Evolutionary conservation across 2,888 invertebrate species (phyloP), one percentile per base, ranked within the genome.

Genomic region (Selenia dentaria): DNA sequence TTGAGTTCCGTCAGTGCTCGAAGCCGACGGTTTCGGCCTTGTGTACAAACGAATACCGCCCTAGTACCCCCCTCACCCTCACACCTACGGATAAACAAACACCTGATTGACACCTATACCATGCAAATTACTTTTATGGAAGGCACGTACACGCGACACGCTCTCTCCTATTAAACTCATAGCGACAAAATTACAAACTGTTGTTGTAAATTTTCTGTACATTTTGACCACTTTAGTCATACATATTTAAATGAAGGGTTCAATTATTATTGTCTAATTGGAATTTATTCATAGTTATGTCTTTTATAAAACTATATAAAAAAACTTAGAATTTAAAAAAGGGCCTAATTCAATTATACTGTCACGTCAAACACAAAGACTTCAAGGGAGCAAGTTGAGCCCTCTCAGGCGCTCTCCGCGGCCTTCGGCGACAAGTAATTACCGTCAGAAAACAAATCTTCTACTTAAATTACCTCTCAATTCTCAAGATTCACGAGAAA

Each of bases 1-100:
- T 85, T 83, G 83, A 83, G 82, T 83, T 86, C 67, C 72, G 65
- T 64, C 70, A 79, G 72, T 70, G 72, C 74, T 68, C 65, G 65
- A 59, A 65, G 62, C 63, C 64, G 68, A 62, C 69, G 64, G 70
- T 63, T 68, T 67, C 50, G 62, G 61, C 65, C 67, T 70, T 73
- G 75, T 77, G 73, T 74, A 59, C 62, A 67, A 64, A 62, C 68
- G 68, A 68, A 64, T 66, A 64, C 61, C 58, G 46, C 50, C 48
- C 47, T 20, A 52, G 46, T 46, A 42, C 50, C 44, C 54, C n/a
- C 40, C 52, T 52, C 59, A 52, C 49, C 55, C 58, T 57, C 56
- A 40, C 58, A 54, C 62, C 62, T 63, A 47, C 44, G 59, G 60
- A 70, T 76, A 79, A 79, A 79, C 79, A 80, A 70, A 67, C 66